A percentile compares a stretch with the other conserved stretches of the same genome.
Conservation (phyloP, 1,140 invertebrate species). For the Eriosoma lanigerum region DNA sequence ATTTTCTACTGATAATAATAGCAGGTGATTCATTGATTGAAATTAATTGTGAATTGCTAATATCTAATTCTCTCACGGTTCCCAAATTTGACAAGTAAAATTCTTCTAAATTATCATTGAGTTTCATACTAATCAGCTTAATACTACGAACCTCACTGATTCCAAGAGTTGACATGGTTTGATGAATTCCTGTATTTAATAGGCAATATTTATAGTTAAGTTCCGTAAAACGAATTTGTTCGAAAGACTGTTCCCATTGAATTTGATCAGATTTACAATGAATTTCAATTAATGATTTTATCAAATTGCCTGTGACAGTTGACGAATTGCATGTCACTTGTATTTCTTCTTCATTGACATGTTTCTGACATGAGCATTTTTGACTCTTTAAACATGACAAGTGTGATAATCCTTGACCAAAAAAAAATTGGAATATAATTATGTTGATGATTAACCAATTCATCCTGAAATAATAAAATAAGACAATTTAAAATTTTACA, state of each 20-base stretch:
- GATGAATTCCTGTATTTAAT: not conserved
- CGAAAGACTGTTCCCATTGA: slow-evolving; percentile 20
- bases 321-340: slow-evolving; percentile 9
- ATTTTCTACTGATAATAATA: not conserved
- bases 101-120: not conserved
- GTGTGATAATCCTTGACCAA: not conserved
- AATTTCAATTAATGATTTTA: not conserved
- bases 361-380: slow-evolving; percentile 9
- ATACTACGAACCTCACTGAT: not conserved
- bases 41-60: not conserved
- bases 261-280: slow-evolving; percentile 18
- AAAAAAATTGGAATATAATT: slow-evolving; percentile 6
- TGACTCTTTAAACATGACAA: not conserved
- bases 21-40: too few species aligned
- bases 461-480: slow-evolving; percentile 33
- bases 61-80: not conserved
- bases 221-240: slow-evolving; percentile 6
- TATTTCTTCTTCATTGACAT: slow-evolving; percentile 5
- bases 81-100: slow-evolving; percentile 28
- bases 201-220: slow-evolving; percentile 3
- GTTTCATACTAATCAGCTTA: not conserved
- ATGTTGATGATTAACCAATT: slow-evolving; percentile 1
- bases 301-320: not conserved
- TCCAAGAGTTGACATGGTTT: slow-evolving; percentile 24
- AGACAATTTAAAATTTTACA: too few species aligned